Conservation (phyloP, 2,113 vertebrate species). For the Rafetus swinhoei region DNA sequence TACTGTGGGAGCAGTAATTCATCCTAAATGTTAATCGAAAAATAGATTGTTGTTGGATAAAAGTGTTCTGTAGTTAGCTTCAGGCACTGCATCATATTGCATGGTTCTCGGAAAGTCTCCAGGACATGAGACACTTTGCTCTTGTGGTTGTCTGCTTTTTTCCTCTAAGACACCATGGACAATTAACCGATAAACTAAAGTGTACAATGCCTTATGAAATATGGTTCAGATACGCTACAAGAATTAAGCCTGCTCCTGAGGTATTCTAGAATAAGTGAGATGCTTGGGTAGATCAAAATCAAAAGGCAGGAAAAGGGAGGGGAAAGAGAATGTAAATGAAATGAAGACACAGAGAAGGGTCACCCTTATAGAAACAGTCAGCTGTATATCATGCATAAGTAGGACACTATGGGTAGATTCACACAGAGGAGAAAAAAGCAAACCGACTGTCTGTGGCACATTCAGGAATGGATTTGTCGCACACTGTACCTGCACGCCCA, state of each 20-base stretch:
- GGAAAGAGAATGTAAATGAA: not conserved
- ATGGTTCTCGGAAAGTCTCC: not conserved
- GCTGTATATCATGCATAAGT: not conserved
- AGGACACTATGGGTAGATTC: not conserved
- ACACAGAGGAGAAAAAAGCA: not conserved
- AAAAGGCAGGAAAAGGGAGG: not conserved
- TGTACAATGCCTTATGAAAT: not conserved
- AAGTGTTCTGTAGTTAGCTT: not conserved
- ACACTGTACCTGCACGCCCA: not conserved
- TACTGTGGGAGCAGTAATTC: not conserved
- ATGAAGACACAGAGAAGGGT: not conserved
- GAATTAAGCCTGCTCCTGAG: slow-evolving; percentile 7
- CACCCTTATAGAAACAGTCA: too few relatives aligned
- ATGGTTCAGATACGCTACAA: slow-evolving; percentile 28
- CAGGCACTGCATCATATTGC: not conserved
- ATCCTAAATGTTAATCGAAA: not conserved
- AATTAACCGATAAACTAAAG: slow-evolving; percentile 18
- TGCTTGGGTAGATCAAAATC: not conserved
- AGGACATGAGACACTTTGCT: not conserved
- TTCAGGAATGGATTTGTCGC: not conserved
- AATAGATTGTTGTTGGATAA: slow-evolving; percentile 13
- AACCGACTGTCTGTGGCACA: not conserved
- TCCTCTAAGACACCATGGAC: not conserved
- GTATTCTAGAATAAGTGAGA: not conserved
- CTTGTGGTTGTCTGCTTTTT: not conserved